These are phyloP conservation scores for Leptinotarsa lineolata DNA, from an alignment of 1,140 invertebrate genomes.

Conservation along the genomic window DNA sequence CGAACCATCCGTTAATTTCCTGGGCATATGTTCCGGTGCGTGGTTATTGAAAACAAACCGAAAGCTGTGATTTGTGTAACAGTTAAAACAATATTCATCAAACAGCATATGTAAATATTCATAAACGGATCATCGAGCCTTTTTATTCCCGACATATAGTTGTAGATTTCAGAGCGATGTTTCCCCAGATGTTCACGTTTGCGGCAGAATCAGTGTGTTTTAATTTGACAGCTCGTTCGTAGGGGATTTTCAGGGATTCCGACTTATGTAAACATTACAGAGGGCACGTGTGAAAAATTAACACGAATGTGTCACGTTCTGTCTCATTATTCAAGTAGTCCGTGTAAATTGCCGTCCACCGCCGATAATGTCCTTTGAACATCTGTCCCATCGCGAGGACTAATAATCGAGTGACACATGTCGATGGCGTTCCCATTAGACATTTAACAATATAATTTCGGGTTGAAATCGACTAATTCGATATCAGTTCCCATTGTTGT, in stretches of 20 bases:
- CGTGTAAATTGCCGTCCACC: constrained; percentile 9
- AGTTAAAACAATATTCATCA: constrained; percentile 1
- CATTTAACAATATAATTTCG: neutral
- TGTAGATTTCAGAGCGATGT: neutral
- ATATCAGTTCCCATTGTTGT: no score
- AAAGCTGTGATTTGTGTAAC: constrained; percentile 1
- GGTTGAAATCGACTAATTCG: no score
- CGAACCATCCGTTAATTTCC: neutral
- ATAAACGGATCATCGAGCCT: constrained; percentile 2
- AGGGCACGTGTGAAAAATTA: constrained; percentile 51
- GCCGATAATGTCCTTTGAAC: constrained; percentile 20
- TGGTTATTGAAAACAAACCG: constrained; percentile 8
- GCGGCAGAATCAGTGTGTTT: constrained; percentile 18
- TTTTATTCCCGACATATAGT: neutral
- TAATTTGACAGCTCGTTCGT: constrained; percentile 23
- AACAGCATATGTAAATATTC: constrained; percentile 6
- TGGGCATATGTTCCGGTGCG: neutral
- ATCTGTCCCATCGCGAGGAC: constrained; percentile 15
- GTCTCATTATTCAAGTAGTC: constrained; percentile 39
- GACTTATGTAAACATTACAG: constrained; percentile 38
- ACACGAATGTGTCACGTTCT: constrained; percentile 50
- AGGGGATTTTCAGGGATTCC: constrained; percentile 18
- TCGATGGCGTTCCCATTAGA: constrained; percentile 6
- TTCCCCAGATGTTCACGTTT: constrained; percentile 29
- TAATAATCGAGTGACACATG: constrained; percentile 14